Evolutionary conservation across 2,797 vertebrate species (phyloP).

Genomic region (Cygnus olor): DNA sequence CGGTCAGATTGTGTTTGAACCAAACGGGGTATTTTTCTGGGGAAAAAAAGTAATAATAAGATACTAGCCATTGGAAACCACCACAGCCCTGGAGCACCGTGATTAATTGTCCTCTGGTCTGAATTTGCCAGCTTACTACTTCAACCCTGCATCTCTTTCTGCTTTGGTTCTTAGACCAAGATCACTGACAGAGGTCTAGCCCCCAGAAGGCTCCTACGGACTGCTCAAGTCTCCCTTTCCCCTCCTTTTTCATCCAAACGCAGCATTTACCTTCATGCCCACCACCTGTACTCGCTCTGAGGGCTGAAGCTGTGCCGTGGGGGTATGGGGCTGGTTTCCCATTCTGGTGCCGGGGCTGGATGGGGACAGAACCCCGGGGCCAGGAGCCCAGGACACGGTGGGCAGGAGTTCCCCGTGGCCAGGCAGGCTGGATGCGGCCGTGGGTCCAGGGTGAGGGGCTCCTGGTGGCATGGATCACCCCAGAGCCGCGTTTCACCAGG

Average conservation of each 20-base stretch:
- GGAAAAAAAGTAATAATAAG: background rate
- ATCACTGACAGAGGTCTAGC: background rate
- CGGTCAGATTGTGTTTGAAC: background rate
- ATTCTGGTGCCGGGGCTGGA: background rate
- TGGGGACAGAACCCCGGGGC: background rate
- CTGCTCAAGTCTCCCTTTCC: background rate
- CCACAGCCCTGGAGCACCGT: background rate
- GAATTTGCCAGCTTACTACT: background rate
- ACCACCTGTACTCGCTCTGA: accelerated
- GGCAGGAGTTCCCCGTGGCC: background rate
- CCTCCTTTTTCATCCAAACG: background rate
- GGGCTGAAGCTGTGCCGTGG: accelerated
- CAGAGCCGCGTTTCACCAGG: background rate
- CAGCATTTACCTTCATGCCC: background rate
- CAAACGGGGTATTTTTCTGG: accelerated
- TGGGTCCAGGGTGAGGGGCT: background rate
- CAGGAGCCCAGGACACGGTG: accelerated
- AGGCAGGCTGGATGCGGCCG: background rate
- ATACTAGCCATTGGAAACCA: background rate
- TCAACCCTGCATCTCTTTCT: background rate
- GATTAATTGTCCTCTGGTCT: background rate
- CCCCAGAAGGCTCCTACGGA: background rate
- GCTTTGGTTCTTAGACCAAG: background rate
- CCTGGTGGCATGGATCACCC: background rate
- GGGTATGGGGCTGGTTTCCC: no score